Conservation (phyloP, 1,140 invertebrate genomes). For the Lepidurus apus region DNA sequence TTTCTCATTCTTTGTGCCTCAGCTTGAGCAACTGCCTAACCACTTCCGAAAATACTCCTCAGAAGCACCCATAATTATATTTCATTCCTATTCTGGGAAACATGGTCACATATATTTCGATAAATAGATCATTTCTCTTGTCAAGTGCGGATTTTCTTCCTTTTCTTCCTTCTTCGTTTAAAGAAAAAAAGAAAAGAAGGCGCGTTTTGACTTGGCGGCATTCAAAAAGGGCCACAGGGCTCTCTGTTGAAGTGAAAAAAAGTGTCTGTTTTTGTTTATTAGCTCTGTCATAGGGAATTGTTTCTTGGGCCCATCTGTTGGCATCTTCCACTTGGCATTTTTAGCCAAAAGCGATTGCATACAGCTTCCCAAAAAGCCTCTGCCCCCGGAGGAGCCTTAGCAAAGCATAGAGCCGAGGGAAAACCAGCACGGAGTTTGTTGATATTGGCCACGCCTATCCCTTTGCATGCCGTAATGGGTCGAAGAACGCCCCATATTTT, state of each 20-base stretch:
- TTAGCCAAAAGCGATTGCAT: background rate
- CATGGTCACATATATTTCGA: background rate
- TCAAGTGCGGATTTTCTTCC: background rate
- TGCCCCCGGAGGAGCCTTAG: background rate
- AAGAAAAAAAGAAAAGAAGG: background rate
- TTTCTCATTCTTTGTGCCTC: background rate
- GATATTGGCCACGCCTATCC: background rate
- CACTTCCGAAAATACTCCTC: background rate
- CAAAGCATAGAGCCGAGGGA: background rate
- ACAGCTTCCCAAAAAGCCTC: background rate
- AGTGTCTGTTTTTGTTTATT: slow-evolving; percentile 11
- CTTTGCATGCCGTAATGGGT: background rate
- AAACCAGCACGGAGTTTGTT: background rate
- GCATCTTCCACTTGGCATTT: slow-evolving; percentile 6
- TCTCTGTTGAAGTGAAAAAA: background rate
- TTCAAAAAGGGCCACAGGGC: too few relatives aligned
- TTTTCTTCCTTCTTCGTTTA: too few relatives aligned
- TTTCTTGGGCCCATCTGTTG: background rate
- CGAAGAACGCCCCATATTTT: background rate
- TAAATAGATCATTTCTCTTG: background rate
- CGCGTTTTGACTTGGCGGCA: too few relatives aligned
- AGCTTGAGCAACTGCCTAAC: background rate
- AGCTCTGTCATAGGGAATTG: slow-evolving; percentile 2
- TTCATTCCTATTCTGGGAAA: background rate
- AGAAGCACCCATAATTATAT: background rate